Conservation (phyloP, 2,113 vertebrate species). For the Poecilia latipinna region DNA sequence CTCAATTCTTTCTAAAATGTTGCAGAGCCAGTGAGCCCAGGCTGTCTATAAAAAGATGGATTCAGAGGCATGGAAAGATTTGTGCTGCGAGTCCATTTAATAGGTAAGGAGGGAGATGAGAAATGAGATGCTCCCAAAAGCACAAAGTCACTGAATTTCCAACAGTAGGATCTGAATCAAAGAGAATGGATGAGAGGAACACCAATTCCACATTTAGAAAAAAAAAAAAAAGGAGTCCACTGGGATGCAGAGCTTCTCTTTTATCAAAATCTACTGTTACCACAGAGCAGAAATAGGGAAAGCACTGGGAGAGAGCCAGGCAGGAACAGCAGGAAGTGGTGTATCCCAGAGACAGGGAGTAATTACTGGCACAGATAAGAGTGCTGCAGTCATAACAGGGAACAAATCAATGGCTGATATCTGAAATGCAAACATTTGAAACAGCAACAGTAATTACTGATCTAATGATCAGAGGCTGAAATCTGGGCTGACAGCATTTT, state of each 20-base stretch:
- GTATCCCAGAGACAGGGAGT: slow-evolving; percentile 43
- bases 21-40: slow-evolving; percentile 11
- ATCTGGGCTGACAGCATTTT: slow-evolving; percentile 38
- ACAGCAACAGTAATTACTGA: slow-evolving; percentile 54
- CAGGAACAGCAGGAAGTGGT: slow-evolving; percentile 42
- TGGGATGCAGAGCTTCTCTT: slow-evolving; percentile 55
- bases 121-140: slow-evolving; percentile 47
- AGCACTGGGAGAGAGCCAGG: slow-evolving; percentile 34
- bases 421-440: slow-evolving; percentile 62
- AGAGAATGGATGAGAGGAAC: slow-evolving; percentile 67
- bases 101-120: slow-evolving; percentile 34
- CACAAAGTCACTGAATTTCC: slow-evolving; percentile 48
- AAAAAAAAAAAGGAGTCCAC: slow-evolving; percentile 48
- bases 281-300: slow-evolving; percentile 49
- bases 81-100: slow-evolving; percentile 42
- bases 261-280: slow-evolving; percentile 63
- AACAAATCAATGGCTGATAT: slow-evolving; percentile 62
- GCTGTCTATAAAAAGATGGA: slow-evolving; percentile 25
- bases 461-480: slow-evolving; percentile 47
- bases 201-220: slow-evolving; percentile 66
- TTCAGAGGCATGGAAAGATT: slow-evolving; percentile 43
- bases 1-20: slow-evolving; percentile 5
- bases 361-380: slow-evolving; percentile 64
- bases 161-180: slow-evolving; percentile 48
- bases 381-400: slow-evolving; percentile 43